phyloP scores from a whole-genome alignment of 2,797 vertebrate species.

The Chelon labrosus region DNA sequence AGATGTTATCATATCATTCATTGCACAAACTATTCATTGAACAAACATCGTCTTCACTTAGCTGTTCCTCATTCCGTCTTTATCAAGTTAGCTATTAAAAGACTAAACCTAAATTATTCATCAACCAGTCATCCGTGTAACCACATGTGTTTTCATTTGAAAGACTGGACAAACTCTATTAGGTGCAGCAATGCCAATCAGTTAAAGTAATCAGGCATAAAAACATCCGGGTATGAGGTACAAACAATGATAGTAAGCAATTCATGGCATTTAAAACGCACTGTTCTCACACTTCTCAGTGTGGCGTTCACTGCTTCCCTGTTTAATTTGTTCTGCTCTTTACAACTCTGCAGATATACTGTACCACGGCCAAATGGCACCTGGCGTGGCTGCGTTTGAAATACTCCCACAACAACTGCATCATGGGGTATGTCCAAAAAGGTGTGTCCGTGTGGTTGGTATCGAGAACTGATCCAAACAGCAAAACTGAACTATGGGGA shows the following conservation, averaged over 20 bases:
- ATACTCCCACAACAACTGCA: not conserved
- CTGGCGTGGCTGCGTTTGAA: constrained; percentile 30
- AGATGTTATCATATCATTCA: fast-evolving
- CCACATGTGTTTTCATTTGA: not conserved
- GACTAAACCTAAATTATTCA: constrained; percentile 1
- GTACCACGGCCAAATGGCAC: not conserved
- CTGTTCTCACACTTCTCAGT: constrained; percentile 6
- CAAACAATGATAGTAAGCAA: not conserved
- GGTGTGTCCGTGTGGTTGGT: not conserved
- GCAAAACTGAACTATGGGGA: not conserved
- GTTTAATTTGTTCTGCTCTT: constrained; percentile 26
- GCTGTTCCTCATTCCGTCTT: not conserved
- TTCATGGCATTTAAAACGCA: not conserved
- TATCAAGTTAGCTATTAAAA: not conserved
- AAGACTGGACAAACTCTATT: not conserved
- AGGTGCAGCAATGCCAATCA: not conserved
- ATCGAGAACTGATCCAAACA: constrained; percentile 1
- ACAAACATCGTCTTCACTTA: not conserved
- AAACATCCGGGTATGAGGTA: constrained; percentile 42
- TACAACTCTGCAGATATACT: constrained; percentile 9
- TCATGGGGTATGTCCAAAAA: constrained; percentile 16
- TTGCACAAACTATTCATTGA: not conserved
- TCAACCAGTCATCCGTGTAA: not conserved
- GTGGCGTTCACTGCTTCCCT: not conserved
- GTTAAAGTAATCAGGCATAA: not conserved